These are phyloP conservation scores for Anneissia japonica DNA, from an alignment of 35 echinoderm and acorn worm species.

Conservation along the genomic window DNA sequence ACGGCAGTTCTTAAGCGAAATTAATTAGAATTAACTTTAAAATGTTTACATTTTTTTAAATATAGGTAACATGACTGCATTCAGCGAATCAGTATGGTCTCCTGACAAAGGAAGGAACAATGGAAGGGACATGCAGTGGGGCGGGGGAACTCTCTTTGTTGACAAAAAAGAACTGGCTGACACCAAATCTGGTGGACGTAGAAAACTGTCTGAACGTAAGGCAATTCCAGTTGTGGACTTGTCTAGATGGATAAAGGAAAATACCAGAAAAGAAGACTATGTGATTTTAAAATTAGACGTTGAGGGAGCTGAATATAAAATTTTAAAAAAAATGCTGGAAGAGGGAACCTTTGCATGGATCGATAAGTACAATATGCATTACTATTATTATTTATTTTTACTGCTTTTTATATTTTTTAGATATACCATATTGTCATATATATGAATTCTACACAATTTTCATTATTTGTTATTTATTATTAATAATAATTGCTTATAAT, in stretches of 20 bases:
- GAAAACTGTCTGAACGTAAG: constrained; percentile 15
- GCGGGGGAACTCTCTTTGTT: constrained; percentile 29
- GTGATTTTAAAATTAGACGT: constrained; percentile 43
- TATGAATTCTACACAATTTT: too few species aligned
- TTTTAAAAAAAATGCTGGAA: constrained; percentile 29
- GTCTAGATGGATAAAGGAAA: constrained; percentile 26
- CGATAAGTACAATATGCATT: constrained; percentile 40
- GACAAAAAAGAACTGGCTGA: background rate
- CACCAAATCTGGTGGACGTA: background rate
- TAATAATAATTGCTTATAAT: too few species aligned
- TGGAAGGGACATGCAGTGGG: constrained; percentile 36
- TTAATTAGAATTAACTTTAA: too few species aligned
- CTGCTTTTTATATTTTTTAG: too few species aligned
- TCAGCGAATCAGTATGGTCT: constrained; percentile 1
- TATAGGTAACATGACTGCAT: constrained; percentile 37
- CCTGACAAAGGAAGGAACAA: constrained; percentile 15
- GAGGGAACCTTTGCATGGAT: constrained; percentile 33
- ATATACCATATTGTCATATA: too few species aligned
- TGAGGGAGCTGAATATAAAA: constrained; percentile 39
- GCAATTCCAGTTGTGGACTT: constrained; percentile 24
- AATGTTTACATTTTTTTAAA: too few species aligned
- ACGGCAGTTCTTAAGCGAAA: too few species aligned
- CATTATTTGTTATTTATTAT: too few species aligned
- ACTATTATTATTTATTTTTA: too few species aligned
- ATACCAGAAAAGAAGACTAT: constrained; percentile 13